Evolutionary conservation across 2,888 invertebrate species (phyloP).

Genomic region (Oxycera nigricornis): DNA sequence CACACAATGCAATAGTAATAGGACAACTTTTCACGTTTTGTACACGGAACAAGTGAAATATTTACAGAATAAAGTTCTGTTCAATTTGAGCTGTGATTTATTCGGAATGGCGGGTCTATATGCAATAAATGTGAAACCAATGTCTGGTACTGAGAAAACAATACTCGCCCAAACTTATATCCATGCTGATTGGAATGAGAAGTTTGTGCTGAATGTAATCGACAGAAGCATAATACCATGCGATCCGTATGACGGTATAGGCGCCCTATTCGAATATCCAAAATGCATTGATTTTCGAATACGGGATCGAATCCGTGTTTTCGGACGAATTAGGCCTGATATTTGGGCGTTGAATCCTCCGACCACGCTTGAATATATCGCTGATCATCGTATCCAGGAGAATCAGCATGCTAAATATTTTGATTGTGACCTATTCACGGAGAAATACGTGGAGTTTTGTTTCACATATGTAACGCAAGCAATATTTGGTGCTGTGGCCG

Average conservation of each 20-base stretch:
- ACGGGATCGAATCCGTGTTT: constrained; percentile 77
- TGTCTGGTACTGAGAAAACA: constrained; percentile 68
- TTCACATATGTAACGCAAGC: constrained; percentile 88
- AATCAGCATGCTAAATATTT: constrained; percentile 80
- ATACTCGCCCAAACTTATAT: constrained; percentile 63
- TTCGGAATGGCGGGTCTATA: constrained; percentile 86
- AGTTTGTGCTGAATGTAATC: constrained; percentile 85
- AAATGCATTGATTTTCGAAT: constrained; percentile 79
- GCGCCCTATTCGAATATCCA: constrained; percentile 84
- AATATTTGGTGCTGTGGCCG: constrained; percentile 82
- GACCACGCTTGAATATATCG: constrained; percentile 68
- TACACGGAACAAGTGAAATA: constrained; percentile 81
- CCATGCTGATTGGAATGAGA: constrained; percentile 80
- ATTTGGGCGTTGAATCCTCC: constrained; percentile 74
- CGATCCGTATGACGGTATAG: constrained; percentile 74
- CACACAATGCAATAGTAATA: constrained; percentile 72
- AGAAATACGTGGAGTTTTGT: constrained; percentile 84
- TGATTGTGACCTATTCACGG: constrained; percentile 83
- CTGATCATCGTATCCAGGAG: constrained; percentile 70
- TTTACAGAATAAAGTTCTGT: constrained; percentile 71
- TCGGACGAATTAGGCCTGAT: constrained; percentile 75
- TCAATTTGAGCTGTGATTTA: constrained; percentile 77
- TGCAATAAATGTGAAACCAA: constrained; percentile 74
- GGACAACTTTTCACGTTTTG: constrained; percentile 68
- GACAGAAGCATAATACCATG: constrained; percentile 85